phyloP scores from a whole-genome alignment of 2,888 invertebrate genomes.

The Digitonthophagus gazella region DNA sequence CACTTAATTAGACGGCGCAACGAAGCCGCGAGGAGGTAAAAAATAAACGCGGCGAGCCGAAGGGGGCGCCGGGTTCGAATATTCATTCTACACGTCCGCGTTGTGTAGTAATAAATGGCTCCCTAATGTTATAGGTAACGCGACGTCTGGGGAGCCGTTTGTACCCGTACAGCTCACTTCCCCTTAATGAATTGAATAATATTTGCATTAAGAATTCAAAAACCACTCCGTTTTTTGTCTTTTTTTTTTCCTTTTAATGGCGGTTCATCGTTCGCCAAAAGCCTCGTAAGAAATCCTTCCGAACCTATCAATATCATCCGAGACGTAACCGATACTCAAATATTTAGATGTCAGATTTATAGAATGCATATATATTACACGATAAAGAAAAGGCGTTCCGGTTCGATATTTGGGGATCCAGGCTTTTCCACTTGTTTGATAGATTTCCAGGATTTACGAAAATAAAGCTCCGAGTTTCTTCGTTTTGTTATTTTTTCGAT shows the following conservation, averaged over 20 bases:
- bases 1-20: not conserved
- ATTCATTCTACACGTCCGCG: constrained; percentile 27
- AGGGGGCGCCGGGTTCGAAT: not conserved
- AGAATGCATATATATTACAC: constrained; percentile 32
- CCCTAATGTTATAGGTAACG: constrained; percentile 43
- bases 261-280: constrained; percentile 14
- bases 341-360: constrained; percentile 25
- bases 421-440: not conserved
- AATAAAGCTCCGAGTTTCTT: not conserved
- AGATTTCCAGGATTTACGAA: not conserved
- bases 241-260: not conserved
- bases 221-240: constrained; percentile 35
- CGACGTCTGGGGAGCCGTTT: constrained; percentile 44
- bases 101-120: constrained; percentile 41
- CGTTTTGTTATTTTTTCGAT: not conserved
- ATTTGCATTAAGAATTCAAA: constrained; percentile 44
- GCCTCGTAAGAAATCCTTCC: not conserved
- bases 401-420: not conserved
- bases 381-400: not conserved
- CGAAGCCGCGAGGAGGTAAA: not conserved
- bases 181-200: constrained; percentile 45
- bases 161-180: constrained; percentile 40
- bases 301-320: constrained; percentile 1
- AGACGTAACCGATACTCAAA: not conserved
- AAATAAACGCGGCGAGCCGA: not conserved